Evolutionary conservation across 2,888 invertebrate species (phyloP).

Genomic region (Tetranychus piercei): DNA sequence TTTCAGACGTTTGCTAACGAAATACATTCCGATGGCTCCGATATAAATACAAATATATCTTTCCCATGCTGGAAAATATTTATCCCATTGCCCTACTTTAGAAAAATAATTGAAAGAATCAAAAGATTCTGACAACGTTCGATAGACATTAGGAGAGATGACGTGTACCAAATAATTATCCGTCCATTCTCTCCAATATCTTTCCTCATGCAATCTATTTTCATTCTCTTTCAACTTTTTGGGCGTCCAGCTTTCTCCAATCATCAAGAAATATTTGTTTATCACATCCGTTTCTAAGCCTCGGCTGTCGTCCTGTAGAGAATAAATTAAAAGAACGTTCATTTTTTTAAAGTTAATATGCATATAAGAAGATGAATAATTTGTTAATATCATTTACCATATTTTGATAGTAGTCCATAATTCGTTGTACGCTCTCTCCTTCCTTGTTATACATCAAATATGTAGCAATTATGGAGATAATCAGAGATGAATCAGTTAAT

Average conservation of each 20-base stretch:
- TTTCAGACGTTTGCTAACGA: conserved; percentile 70
- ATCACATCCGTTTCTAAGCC: conserved; percentile 56
- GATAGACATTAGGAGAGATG: conserved; percentile 88
- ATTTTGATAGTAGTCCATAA: conserved; percentile 18
- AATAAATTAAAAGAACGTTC: not conserved
- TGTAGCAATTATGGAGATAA: conserved; percentile 68
- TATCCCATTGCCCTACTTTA: conserved; percentile 73
- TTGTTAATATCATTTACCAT: conserved; percentile 1
- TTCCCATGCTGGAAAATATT: conserved; percentile 69
- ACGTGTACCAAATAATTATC: conserved; percentile 76
- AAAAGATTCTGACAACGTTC: conserved; percentile 60
- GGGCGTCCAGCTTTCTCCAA: conserved; percentile 37
- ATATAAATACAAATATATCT: conserved; percentile 67
- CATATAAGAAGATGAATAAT: too few species aligned
- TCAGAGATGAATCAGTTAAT: conserved; percentile 79
- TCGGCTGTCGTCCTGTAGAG: conserved; percentile 27
- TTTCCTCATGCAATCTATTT: conserved; percentile 44
- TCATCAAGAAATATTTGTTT: conserved; percentile 75
- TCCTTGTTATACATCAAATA: conserved; percentile 38
- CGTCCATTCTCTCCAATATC: conserved; percentile 88
- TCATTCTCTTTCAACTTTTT: conserved; percentile 18
- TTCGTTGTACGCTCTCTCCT: conserved; percentile 12
- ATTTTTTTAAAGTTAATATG: not conserved
- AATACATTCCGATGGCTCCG: conserved; percentile 82
- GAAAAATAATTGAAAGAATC: conserved; percentile 90